phyloP scores from a whole-genome alignment of 2,113 vertebrate genomes.

The Gallinago paraguaiae region DNA sequence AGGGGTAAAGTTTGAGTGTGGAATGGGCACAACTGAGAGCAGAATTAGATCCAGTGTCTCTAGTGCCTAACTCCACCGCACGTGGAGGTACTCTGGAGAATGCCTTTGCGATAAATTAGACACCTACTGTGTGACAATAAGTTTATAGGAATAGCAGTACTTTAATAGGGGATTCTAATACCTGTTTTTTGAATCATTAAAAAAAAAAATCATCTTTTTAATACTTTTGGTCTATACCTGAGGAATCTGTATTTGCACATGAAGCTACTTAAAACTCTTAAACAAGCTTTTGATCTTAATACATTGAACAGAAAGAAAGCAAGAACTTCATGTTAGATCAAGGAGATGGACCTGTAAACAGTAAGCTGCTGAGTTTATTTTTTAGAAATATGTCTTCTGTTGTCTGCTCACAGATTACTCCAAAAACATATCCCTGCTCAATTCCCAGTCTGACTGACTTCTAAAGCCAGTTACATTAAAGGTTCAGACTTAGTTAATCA shows the following conservation, averaged over 20 bases:
- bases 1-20: too few relatives aligned
- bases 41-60: not conserved
- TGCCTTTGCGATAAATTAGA: not conserved
- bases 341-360: not conserved
- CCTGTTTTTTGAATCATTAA: not conserved
- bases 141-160: not conserved
- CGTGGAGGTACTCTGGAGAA: too few relatives aligned
- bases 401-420: not conserved
- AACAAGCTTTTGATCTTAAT: not conserved
- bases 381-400: not conserved
- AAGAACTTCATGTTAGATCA: not conserved
- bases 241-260: not conserved
- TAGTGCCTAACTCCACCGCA: not conserved
- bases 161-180: not conserved
- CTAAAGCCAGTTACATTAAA: conserved; percentile 1
- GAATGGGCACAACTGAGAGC: not conserved
- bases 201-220: not conserved
- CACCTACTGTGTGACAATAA: not conserved
- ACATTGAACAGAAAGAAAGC: not conserved
- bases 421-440: not conserved
- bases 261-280: not conserved
- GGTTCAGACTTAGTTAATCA: not conserved
- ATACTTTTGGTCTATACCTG: not conserved
- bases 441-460: not conserved
- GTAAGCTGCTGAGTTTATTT: not conserved